Conservation (phyloP, 2,888 invertebrate species). For the Crocallis elinguaria region DNA sequence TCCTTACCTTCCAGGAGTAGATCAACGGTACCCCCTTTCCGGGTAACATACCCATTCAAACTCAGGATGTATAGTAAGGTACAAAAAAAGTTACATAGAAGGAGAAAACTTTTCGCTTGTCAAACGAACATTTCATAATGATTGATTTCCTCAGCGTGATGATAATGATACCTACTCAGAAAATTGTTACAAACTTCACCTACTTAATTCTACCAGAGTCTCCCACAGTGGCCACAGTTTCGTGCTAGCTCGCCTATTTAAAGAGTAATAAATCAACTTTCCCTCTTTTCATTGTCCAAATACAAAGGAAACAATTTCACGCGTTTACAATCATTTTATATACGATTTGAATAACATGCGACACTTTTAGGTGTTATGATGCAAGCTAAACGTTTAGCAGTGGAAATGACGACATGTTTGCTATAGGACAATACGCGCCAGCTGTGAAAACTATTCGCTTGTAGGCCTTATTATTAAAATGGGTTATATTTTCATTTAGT, state of each 20-base stretch:
- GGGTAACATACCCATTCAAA: too few relatives aligned
- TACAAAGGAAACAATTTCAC: constrained; percentile 26
- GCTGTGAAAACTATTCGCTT: constrained; percentile 38
- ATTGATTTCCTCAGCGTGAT: too few relatives aligned
- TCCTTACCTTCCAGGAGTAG: too few relatives aligned
- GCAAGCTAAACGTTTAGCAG: constrained; percentile 28
- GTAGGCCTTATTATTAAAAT: constrained; percentile 14
- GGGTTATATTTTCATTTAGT: constrained; percentile 11
- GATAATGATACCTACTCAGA: too few relatives aligned
- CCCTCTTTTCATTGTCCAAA: constrained; percentile 22
- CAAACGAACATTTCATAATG: too few relatives aligned
- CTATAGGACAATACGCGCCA: constrained; percentile 25
- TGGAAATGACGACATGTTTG: constrained; percentile 32
- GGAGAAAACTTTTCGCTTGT: too few relatives aligned
- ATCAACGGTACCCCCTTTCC: too few relatives aligned
- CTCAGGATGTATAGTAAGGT: too few relatives aligned
- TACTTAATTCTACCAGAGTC: too few relatives aligned
- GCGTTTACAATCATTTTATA: constrained; percentile 20
- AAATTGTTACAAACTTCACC: too few relatives aligned
- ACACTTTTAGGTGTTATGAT: constrained; percentile 24
- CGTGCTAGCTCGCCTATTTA: not conserved
- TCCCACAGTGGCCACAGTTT: too few relatives aligned
- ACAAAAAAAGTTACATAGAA: too few relatives aligned
- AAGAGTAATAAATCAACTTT: constrained; percentile 27
- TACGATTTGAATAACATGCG: constrained; percentile 17